Evolutionary conservation across 2,797 vertebrate genomes (phyloP).

Genomic region (Cephalopachus bancanus): DNA sequence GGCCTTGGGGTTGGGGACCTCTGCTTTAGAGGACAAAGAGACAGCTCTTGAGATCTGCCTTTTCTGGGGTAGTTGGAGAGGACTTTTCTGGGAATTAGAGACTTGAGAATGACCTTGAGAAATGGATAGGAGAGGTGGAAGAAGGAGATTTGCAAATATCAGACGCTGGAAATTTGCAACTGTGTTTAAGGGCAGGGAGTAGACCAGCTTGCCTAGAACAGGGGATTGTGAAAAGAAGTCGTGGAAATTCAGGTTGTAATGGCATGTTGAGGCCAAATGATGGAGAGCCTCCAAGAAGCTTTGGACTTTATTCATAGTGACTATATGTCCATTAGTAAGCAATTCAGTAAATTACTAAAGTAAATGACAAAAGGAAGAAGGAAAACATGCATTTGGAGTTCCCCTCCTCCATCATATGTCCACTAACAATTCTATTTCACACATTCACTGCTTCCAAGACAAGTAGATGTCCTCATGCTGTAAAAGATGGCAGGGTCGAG

Average conservation of each 20-base stretch:
- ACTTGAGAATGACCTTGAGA: neutral
- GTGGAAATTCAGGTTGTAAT: neutral
- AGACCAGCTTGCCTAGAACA: too few relatives aligned
- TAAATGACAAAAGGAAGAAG: neutral
- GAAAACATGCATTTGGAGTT: neutral
- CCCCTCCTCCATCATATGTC: accelerated
- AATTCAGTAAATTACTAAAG: neutral
- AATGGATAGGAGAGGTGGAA: neutral
- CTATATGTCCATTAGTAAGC: neutral
- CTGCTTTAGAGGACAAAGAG: neutral
- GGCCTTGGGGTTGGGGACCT: too few relatives aligned
- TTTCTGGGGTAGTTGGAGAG: neutral
- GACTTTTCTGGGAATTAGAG: neutral
- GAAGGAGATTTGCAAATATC: neutral
- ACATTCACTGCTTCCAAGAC: neutral
- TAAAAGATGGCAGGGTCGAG: neutral
- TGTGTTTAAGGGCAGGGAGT: too few relatives aligned
- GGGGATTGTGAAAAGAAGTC: neutral
- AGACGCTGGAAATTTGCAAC: neutral
- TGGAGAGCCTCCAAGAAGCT: neutral
- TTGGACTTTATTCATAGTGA: neutral
- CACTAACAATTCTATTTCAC: neutral
- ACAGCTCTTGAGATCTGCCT: neutral
- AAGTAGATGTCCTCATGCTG: neutral
- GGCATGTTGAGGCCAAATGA: neutral